Percentiles rank a stretch among this genome's conserved stretches.
phyloP scores from a whole-genome alignment of 2,797 vertebrate species.

The Psittacula echo region DNA sequence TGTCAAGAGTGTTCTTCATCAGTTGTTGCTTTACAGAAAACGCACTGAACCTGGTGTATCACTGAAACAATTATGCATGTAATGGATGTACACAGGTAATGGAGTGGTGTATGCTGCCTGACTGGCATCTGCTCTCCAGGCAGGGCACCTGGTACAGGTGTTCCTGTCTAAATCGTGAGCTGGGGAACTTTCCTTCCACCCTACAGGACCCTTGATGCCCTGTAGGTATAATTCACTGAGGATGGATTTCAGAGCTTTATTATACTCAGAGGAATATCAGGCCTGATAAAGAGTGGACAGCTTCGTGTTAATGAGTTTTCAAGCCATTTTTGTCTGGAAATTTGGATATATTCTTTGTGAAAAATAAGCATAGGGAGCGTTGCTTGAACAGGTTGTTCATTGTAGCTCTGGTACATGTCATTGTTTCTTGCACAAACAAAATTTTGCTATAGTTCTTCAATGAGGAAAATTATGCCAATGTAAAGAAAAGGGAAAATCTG shows the following conservation, averaged over 20 bases:
- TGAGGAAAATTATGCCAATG: not conserved
- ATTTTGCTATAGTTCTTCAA: not conserved
- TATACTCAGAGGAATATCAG: not conserved
- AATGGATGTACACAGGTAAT: no score
- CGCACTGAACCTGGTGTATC: not conserved
- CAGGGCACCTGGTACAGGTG: not conserved
- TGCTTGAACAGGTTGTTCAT: not conserved
- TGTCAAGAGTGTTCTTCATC: not conserved
- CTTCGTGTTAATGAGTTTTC: not conserved
- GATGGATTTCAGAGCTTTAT: not conserved
- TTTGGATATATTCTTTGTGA: not conserved
- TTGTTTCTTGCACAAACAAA: not conserved
- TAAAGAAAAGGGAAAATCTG: conserved; percentile 15
- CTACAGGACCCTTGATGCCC: not conserved
- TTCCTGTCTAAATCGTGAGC: not conserved
- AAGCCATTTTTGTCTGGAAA: not conserved
- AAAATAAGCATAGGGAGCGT: not conserved
- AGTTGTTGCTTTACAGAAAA: not conserved
- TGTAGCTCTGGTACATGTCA: not conserved
- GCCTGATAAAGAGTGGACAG: not conserved
- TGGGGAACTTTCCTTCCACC: not conserved
- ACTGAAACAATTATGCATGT: not conserved
- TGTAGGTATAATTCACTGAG: not conserved
- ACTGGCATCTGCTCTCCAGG: not conserved
- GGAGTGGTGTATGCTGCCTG: not conserved